A percentile compares a stretch with the other conserved stretches of the same genome.
phyloP scores from a whole-genome alignment of 1,140 invertebrate species.

The Scylla paramamosain region DNA sequence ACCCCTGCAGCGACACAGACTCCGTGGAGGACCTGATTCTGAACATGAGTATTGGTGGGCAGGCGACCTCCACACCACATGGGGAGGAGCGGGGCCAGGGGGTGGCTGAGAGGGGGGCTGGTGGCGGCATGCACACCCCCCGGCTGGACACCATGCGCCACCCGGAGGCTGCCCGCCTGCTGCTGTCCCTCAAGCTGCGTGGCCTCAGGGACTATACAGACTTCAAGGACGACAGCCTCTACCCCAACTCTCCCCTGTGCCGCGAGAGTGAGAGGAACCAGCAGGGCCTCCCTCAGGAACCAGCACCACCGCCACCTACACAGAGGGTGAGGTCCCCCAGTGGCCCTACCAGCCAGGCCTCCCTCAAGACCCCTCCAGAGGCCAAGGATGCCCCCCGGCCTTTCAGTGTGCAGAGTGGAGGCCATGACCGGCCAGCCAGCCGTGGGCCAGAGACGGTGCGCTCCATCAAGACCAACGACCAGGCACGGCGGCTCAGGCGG shows the following conservation, averaged over 20 bases:
- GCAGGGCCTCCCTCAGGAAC: not conserved
- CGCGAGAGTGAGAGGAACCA: no score
- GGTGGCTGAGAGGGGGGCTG: constrained; percentile 69
- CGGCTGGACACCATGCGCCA: not conserved
- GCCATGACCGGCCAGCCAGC: not conserved
- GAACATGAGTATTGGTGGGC: constrained; percentile 77
- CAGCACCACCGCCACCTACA: not conserved
- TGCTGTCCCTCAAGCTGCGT: constrained; percentile 72
- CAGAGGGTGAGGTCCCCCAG: not conserved
- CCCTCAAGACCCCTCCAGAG: not conserved
- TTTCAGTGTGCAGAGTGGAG: not conserved
- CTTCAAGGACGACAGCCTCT: constrained; percentile 72
- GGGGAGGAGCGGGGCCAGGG: constrained; percentile 48
- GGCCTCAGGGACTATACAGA: constrained; percentile 70
- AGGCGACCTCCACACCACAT: constrained; percentile 66
- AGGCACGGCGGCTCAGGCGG: constrained; percentile 57
- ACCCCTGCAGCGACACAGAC: constrained; percentile 60
- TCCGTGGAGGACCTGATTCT: constrained; percentile 81
- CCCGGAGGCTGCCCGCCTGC: constrained; percentile 73
- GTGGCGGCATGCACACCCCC: not conserved
- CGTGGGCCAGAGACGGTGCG: constrained; percentile 66
- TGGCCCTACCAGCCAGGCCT: not conserved
- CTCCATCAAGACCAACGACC: constrained; percentile 67
- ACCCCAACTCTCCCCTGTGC: not conserved
- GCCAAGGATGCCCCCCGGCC: not conserved